Evolutionary conservation across 2,888 invertebrate genomes (phyloP).

Genomic region (Tortrix viridana): DNA sequence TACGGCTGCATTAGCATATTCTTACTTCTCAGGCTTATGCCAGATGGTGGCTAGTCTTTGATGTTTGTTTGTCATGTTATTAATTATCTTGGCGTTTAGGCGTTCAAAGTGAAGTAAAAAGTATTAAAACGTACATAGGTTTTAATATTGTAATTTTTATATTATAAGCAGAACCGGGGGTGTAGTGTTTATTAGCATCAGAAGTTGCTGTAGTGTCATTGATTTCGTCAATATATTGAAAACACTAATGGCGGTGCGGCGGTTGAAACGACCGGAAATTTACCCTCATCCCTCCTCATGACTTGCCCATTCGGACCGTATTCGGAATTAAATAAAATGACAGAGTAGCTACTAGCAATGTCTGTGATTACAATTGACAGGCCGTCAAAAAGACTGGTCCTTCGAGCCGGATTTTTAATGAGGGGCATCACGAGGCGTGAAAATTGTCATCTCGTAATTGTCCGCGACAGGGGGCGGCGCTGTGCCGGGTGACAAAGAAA

Average conservation of each 20-base stretch:
- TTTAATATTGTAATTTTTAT: too few relatives aligned
- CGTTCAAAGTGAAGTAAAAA: not conserved
- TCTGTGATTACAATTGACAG: not conserved
- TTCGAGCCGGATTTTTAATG: not conserved
- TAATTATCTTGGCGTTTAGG: not conserved
- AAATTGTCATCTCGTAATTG: conserved; percentile 9
- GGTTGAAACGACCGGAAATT: too few relatives aligned
- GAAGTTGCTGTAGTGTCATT: too few relatives aligned
- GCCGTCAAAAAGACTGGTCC: not conserved
- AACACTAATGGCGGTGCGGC: too few relatives aligned
- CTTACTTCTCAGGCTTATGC: conserved; percentile 7
- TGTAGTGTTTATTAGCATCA: too few relatives aligned
- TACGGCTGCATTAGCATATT: not conserved
- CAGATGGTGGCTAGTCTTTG: not conserved
- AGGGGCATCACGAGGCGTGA: not conserved
- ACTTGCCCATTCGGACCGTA: too few relatives aligned
- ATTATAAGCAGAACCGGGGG: too few relatives aligned
- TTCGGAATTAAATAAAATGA: too few relatives aligned
- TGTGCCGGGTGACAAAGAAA: conserved; percentile 3
- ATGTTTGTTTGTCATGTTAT: not conserved
- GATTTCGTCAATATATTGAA: too few relatives aligned
- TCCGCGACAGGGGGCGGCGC: conserved; percentile 3
- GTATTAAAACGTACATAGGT: too few relatives aligned
- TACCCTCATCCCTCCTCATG: too few relatives aligned
- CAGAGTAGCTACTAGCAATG: too few relatives aligned